Percentiles rank a stretch among this genome's conserved stretches.
These are phyloP conservation scores for Myathropa florea DNA, from an alignment of 2,888 invertebrate genomes.

Conservation along the genomic window DNA sequence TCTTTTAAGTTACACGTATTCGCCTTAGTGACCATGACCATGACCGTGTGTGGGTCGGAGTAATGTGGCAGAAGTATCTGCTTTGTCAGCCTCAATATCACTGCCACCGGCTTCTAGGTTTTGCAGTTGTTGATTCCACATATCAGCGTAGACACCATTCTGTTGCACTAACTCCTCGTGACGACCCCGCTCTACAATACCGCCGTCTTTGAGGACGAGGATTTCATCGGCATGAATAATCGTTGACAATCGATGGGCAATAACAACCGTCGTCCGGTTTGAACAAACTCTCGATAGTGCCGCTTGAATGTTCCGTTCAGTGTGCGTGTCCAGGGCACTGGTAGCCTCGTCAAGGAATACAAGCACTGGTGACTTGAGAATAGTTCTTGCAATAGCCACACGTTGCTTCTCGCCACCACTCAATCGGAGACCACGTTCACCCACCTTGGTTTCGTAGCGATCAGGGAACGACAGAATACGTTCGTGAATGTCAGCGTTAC, in stretches of 20 bases:
- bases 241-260: slow-evolving; percentile 97
- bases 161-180: slow-evolving; percentile 86
- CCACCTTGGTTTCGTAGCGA: slow-evolving; percentile 93
- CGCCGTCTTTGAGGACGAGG: slow-evolving; percentile 94
- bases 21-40: slow-evolving; percentile 12
- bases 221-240: slow-evolving; percentile 97
- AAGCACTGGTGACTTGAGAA: slow-evolving; percentile 94
- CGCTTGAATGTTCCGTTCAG: slow-evolving; percentile 95
- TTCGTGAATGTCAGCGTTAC: slow-evolving; percentile 96
- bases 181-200: slow-evolving; percentile 94
- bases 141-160: slow-evolving; percentile 90
- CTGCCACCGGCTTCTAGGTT: slow-evolving; percentile 75
- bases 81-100: slow-evolving; percentile 51
- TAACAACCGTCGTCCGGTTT: slow-evolving; percentile 94
- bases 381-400: slow-evolving; percentile 97
- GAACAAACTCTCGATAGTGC: slow-evolving; percentile 92
- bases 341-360: slow-evolving; percentile 97
- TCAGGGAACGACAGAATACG: slow-evolving; percentile 95
- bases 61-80: neutral
- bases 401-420: slow-evolving; percentile 99
- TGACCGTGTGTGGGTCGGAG: neutral
- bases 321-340: slow-evolving; percentile 96
- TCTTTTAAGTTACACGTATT: neutral
- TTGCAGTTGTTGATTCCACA: slow-evolving; percentile 95
- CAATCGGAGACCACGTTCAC: slow-evolving; percentile 95